These are phyloP conservation scores for Scophthalmus maximus DNA, from an alignment of 2,113 vertebrate species.

Conservation along the genomic window DNA sequence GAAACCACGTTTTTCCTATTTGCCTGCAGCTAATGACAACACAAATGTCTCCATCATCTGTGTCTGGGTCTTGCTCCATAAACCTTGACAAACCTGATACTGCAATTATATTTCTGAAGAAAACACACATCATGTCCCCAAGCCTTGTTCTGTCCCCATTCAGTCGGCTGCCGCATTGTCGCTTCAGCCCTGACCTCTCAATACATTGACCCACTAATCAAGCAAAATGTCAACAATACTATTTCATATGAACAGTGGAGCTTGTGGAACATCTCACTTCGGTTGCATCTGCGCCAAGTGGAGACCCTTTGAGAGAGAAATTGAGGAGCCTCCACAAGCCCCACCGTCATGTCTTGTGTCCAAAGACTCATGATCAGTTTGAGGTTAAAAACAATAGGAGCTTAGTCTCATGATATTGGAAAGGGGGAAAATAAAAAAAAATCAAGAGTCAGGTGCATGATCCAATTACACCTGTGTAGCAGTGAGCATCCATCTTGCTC, in stretches of 20 bases:
- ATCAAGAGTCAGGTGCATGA: slow-evolving; percentile 65
- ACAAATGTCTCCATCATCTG: too few species aligned
- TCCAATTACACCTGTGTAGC: slow-evolving; percentile 64
- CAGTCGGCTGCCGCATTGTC: background rate
- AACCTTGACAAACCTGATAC: too few species aligned
- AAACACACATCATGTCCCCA: background rate
- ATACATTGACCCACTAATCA: background rate
- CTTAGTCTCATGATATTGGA: slow-evolving; percentile 30
- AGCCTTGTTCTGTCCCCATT: background rate
- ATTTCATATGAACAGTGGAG: background rate
- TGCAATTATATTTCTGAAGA: background rate
- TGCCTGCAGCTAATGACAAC: too few species aligned
- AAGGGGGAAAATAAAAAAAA: slow-evolving; percentile 1
- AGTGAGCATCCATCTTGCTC: slow-evolving; percentile 51
- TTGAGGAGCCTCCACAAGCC: background rate
- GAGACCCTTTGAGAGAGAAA: slow-evolving; percentile 11
- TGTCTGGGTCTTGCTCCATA: too few species aligned
- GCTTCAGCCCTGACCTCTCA: background rate
- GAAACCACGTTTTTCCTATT: too few species aligned
- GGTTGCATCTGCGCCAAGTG: background rate
- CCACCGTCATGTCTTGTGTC: slow-evolving; percentile 36
- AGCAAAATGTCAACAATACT: background rate
- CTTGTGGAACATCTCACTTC: background rate
- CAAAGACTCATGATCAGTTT: slow-evolving; percentile 46
- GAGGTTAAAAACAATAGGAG: slow-evolving; percentile 61